Conservation (phyloP, 2,888 invertebrate species). For the Oscheius sp. region DNA sequence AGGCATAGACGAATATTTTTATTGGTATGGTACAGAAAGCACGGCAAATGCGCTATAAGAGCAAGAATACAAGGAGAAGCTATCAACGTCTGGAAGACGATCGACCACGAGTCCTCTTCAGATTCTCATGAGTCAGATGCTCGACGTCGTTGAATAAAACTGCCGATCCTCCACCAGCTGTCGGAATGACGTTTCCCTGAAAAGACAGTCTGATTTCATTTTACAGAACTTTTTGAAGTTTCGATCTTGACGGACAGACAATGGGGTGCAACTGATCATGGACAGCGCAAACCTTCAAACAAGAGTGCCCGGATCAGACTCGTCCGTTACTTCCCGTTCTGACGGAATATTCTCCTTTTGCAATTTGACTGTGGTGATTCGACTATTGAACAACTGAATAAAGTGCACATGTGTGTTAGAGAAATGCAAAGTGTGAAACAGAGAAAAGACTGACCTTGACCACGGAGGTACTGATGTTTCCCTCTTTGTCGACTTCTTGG, state of each 20-base stretch:
- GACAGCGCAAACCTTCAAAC: constrained; percentile 13
- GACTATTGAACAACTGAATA: constrained; percentile 20
- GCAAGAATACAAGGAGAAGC: background rate
- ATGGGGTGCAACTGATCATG: background rate
- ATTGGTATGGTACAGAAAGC: background rate
- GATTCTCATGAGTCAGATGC: constrained; percentile 58
- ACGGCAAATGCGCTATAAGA: background rate
- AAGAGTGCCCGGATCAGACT: constrained; percentile 11
- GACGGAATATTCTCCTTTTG: background rate
- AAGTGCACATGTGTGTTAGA: background rate
- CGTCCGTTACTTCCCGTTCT: background rate
- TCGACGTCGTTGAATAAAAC: constrained; percentile 94
- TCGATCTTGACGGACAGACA: background rate
- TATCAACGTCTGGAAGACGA: constrained; percentile 3
- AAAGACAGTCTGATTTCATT: constrained; percentile 36
- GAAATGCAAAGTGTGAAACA: constrained; percentile 5
- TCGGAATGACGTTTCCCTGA: constrained; percentile 90
- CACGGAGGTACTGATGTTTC: constrained; percentile 90
- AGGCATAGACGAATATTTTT: background rate
- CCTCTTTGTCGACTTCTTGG: constrained; percentile 90
- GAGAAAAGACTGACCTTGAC: constrained; percentile 80
- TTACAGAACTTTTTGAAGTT: background rate
- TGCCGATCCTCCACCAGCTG: constrained; percentile 92
- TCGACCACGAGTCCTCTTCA: background rate
- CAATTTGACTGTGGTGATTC: background rate